Percentiles rank a stretch among this genome's conserved stretches.
Conservation (phyloP, 2,888 invertebrate species). For the Mythimna loreyi region DNA sequence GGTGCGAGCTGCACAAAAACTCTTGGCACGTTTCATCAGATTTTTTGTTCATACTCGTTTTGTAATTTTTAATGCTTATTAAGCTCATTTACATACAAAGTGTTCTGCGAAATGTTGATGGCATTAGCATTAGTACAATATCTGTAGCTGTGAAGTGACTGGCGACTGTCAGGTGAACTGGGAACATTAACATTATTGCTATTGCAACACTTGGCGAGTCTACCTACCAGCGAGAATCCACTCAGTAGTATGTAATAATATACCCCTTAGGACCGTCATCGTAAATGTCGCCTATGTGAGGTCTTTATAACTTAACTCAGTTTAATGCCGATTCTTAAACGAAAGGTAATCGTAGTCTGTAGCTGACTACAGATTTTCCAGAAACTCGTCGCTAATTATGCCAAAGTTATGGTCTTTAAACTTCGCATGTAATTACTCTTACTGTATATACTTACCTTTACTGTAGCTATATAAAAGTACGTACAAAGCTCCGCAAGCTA, state of each 20-base stretch:
- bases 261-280: constrained; percentile 6
- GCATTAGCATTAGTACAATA: constrained; percentile 73
- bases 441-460: neutral
- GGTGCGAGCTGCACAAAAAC: constrained; percentile 66
- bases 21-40: constrained; percentile 69
- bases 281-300: constrained; percentile 3
- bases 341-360: constrained; percentile 27
- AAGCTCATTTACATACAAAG: constrained; percentile 86
- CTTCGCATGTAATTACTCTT: constrained; percentile 4
- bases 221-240: constrained; percentile 24
- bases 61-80: constrained; percentile 77
- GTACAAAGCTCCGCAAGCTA: neutral
- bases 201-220: constrained; percentile 44
- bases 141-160: constrained; percentile 55
- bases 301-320: constrained; percentile 32
- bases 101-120: constrained; percentile 81
- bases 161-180: constrained; percentile 66
- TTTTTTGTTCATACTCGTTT: constrained; percentile 66
- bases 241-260: constrained; percentile 29
- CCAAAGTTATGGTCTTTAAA: constrained; percentile 20
- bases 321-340: constrained; percentile 12
- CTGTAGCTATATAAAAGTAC: constrained; percentile 1
- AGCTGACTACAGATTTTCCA: constrained; percentile 8
- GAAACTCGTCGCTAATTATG: constrained; percentile 13
- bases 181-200: constrained; percentile 46